phyloP scores from a whole-genome alignment of 2,113 vertebrate genomes.

The Rhea americana region DNA sequence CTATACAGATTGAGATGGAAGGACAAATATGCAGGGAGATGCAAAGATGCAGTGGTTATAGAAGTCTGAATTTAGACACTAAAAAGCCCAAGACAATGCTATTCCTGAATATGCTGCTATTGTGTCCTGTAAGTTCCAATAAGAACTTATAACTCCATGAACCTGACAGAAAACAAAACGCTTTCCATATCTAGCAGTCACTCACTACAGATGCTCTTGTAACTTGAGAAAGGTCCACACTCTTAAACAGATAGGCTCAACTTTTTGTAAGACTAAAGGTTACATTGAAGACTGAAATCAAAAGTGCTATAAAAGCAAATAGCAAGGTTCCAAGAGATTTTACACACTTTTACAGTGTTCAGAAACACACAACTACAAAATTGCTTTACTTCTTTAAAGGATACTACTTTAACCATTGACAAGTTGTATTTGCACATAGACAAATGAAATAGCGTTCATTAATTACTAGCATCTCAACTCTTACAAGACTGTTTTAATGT shows the following conservation, averaged over 20 bases:
- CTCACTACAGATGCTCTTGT: neutral
- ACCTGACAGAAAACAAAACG: neutral
- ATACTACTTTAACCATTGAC: rapidly evolving
- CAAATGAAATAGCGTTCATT: neutral
- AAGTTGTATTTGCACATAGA: neutral
- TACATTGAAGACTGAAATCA: neutral
- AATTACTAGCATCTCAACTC: no score
- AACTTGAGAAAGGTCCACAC: neutral
- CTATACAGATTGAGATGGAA: neutral
- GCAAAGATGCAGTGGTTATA: no score
- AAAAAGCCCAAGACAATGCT: neutral
- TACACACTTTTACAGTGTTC: neutral
- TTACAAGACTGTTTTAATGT: no score
- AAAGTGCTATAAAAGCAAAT: neutral
- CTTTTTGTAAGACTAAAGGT: no score
- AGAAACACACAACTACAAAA: neutral
- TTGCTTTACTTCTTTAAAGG: neutral
- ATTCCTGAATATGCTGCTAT: neutral
- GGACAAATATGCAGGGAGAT: no score
- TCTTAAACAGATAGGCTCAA: neutral
- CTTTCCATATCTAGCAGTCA: neutral
- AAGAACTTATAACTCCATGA: neutral
- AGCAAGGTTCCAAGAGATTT: neutral
- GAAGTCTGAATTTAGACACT: neutral
- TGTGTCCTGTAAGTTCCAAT: neutral